Conservation (phyloP, 2,797 vertebrate species). For the Halcyon smyrnensis region DNA sequence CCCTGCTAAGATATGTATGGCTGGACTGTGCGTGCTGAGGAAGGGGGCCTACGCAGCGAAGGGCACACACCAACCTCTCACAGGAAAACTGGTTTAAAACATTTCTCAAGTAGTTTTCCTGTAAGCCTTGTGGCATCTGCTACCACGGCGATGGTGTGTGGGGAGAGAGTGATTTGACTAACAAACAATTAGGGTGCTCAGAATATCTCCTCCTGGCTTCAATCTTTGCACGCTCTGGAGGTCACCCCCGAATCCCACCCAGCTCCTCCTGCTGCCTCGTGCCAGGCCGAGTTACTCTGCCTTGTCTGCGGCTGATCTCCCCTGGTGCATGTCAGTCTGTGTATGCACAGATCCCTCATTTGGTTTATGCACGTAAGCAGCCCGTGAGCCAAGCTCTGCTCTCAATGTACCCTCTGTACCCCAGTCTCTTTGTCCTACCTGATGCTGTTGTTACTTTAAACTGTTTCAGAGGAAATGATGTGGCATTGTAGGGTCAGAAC, state of each 20-base stretch:
- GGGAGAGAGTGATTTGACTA: not conserved
- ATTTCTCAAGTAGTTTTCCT: not conserved
- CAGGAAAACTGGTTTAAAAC: not conserved
- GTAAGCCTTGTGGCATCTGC: not conserved
- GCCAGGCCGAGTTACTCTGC: not conserved
- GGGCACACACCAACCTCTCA: not conserved
- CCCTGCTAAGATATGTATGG: not conserved
- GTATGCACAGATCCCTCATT: not conserved
- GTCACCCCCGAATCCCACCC: not conserved
- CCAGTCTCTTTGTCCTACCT: not conserved
- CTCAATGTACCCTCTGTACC: not conserved
- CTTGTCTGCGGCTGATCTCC: not conserved
- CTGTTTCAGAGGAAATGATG: not conserved
- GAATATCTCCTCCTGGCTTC: not conserved
- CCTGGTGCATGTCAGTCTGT: not conserved
- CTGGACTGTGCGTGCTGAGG: not conserved
- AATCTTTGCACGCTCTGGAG: not conserved
- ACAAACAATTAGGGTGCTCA: not conserved
- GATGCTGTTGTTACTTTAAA: not conserved
- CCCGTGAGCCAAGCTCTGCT: not conserved
- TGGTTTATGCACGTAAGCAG: not conserved
- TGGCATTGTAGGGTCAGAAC: not conserved
- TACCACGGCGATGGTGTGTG: not conserved
- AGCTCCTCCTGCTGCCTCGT: not conserved
- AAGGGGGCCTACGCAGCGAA: not conserved